These are phyloP conservation scores for Melopsittacus undulatus DNA, from an alignment of 2,797 vertebrate genomes.

Conservation along the genomic window DNA sequence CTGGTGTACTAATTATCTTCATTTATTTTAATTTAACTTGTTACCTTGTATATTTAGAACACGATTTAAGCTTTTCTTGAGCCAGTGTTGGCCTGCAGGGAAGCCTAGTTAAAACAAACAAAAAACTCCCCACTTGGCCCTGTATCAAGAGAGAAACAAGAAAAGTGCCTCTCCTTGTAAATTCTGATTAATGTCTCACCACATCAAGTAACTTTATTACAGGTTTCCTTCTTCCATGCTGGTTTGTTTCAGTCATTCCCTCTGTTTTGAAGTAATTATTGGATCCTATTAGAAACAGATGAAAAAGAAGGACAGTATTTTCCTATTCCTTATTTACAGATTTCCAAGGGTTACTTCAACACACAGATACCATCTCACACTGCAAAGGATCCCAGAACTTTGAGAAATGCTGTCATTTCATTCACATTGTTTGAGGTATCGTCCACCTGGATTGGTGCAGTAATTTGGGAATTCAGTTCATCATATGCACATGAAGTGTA, in stretches of 20 bases:
- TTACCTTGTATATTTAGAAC: not conserved
- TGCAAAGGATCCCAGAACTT: not conserved
- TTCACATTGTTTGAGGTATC: not conserved
- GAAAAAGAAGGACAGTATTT: not conserved
- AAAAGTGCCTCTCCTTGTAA: not conserved
- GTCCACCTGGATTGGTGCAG: accelerated
- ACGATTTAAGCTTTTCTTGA: not conserved
- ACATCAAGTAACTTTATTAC: not conserved
- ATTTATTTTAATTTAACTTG: slow-evolving; percentile 31
- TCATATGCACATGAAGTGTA: accelerated
- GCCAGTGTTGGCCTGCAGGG: not conserved
- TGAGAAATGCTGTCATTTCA: accelerated
- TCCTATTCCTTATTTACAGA: not conserved
- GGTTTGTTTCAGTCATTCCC: not conserved
- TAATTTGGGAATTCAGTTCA: not conserved
- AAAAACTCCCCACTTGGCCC: not conserved
- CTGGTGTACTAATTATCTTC: not conserved
- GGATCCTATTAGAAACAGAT: not conserved
- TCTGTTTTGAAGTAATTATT: not conserved
- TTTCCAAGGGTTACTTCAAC: not conserved
- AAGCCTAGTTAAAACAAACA: not conserved
- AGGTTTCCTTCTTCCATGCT: not conserved
- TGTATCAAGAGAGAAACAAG: not conserved
- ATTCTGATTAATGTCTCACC: not conserved
- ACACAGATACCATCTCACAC: accelerated